Evolutionary conservation across 1,140 invertebrate genomes (phyloP).

Genomic region (Zaprionus vittiger): DNA sequence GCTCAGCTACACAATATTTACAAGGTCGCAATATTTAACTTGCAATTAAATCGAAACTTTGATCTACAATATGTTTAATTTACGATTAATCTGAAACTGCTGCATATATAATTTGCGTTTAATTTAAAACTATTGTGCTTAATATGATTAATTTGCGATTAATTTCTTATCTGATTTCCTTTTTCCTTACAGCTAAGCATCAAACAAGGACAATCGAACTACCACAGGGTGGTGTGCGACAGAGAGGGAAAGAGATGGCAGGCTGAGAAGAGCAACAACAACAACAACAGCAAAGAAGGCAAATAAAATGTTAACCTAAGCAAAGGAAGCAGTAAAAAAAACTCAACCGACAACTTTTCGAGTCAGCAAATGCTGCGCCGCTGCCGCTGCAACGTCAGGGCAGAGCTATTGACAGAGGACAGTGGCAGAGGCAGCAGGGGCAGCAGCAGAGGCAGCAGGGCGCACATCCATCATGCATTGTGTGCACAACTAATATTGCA

Average conservation of each 20-base stretch:
- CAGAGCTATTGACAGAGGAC: constrained; percentile 2
- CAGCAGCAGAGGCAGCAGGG: not conserved
- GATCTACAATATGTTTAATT: no score
- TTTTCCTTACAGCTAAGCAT: not conserved
- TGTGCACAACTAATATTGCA: not conserved
- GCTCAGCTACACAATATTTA: no score
- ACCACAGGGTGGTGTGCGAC: constrained; percentile 5
- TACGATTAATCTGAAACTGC: not conserved
- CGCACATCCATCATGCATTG: constrained; percentile 49
- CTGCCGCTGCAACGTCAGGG: constrained; percentile 2
- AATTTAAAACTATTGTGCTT: not conserved
- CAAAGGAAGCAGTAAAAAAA: constrained; percentile 43
- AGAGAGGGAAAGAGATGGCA: not conserved
- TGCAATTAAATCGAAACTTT: not conserved
- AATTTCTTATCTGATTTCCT: not conserved
- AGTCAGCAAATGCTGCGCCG: constrained; percentile 34
- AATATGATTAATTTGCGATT: not conserved
- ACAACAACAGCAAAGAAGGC: constrained; percentile 28
- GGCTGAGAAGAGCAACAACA: not conserved
- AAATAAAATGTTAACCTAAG: constrained; percentile 54
- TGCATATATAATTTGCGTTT: not conserved
- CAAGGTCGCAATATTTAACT: not conserved
- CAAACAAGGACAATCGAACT: not conserved
- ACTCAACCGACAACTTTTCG: constrained; percentile 57
- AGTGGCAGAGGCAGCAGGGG: constrained; percentile 1